Base-by-base conservation (phyloP, 2,888 invertebrate species). In the Aspidiotus destructor region DNA sequence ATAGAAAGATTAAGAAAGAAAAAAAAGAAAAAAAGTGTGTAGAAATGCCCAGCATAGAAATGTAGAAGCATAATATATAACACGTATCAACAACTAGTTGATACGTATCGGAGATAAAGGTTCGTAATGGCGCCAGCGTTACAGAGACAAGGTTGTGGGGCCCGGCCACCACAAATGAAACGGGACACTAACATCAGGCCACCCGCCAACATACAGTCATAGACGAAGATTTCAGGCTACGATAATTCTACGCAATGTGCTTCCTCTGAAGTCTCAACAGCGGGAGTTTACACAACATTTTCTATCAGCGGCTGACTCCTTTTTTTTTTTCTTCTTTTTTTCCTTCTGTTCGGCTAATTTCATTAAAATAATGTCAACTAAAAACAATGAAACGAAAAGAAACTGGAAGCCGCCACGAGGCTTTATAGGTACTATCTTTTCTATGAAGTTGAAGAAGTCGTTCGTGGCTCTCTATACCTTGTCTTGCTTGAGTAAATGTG, bases 1-100 rank as follows among this genome's bases (percentile, higher is more conserved):
- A 52, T n/a, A 52, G n/a, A 13, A 52, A 52, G 52, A 52, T 28
- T 28, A 28, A 28, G 28, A 28, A 28, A 28, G 5, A 28, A 28
- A 28, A 28, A 28, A 28, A 28, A 28, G 5, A 5, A 28, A 28
- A 28, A 28, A 28, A 28, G 2, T 28, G 28, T 28, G 64, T 17
- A 55, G 44, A 52, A 52, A 52, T 52, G 52, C 52, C 13, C 42
- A 55, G 64, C 28, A 64, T 57, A 64, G 64, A 64, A 64, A 64
- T 64, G 64, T 64, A 57, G 64, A 64, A 64, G 64, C 64, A 64
- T 64, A 64, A 64, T 64, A 64, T 64, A 64, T 64, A 64, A 64
- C 64, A 64, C 64, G 64, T 64, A 64, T 64, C 64, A 64, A 64
- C 64, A 64, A 64, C 64, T 44, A 64, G 64, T 64, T 64, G 64